Percentiles rank a stretch among this genome's conserved stretches.
Evolutionary conservation across 2,797 vertebrate genomes (phyloP).

Genomic region (Lycodopsis pacificus): DNA sequence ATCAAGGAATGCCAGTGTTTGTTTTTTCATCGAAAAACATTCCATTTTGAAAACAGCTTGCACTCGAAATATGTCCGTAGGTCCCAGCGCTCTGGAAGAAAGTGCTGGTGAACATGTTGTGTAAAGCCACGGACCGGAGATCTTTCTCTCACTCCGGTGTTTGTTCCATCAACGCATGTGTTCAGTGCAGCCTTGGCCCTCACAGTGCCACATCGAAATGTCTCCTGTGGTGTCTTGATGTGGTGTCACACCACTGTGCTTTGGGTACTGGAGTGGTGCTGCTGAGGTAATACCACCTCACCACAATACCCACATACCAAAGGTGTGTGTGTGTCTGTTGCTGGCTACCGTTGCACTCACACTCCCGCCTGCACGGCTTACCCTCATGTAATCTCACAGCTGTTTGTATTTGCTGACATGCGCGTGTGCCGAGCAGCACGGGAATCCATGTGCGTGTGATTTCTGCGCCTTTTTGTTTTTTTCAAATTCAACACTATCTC

Average conservation of each 20-base stretch:
- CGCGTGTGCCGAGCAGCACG: conserved; percentile 5
- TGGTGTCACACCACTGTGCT: conserved; percentile 67
- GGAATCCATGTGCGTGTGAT: conserved; percentile 63
- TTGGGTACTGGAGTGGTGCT: conserved; percentile 66
- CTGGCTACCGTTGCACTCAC: conserved; percentile 56
- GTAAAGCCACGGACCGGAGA: conserved; percentile 69
- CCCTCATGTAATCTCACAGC: conserved; percentile 40
- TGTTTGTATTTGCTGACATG: conserved; percentile 64
- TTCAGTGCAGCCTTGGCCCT: conserved; percentile 72
- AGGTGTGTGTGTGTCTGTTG: conserved; percentile 51
- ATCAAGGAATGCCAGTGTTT: conserved; percentile 40
- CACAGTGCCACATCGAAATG: conserved; percentile 46
- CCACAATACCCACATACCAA: conserved; percentile 73
- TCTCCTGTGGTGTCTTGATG: conserved; percentile 78
- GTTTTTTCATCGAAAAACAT: conserved; percentile 33
- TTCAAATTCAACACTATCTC: conserved; percentile 45
- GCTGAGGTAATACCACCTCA: conserved; percentile 69
- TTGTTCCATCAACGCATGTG: conserved; percentile 77
- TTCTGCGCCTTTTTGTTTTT: conserved; percentile 26
- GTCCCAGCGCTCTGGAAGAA: conserved; percentile 55
- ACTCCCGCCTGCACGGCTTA: conserved; percentile 29
- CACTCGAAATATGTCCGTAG: conserved; percentile 18
- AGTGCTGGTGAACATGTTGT: conserved; percentile 74
- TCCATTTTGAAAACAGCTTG: conserved; percentile 24
- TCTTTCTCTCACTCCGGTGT: conserved; percentile 59